Base-by-base conservation (phyloP, 1,140 invertebrate genomes). In the Musca vetustissima region DNA sequence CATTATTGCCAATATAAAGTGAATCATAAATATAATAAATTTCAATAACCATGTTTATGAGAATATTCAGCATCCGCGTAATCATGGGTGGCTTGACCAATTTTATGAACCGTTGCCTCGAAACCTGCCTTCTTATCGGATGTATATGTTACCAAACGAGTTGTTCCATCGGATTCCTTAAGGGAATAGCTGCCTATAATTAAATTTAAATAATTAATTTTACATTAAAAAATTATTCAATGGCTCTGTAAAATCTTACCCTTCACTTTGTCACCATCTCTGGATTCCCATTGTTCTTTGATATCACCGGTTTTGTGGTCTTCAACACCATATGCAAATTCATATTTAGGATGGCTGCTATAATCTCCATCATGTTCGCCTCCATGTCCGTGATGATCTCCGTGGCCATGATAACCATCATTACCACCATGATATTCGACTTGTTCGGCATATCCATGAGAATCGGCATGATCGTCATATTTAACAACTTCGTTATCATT, bases 61-160 rank as follows among this genome's bases (percentile, higher is more conserved):
- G 3, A 32, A 32, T 32, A 9, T 3, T 43, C 36, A 43, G 36
- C 36, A 28, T 28, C 11, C 11, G 11, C 11, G 11, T 43, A n/a
- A 32, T 13, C 36, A 6, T 43, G 1, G 15, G 7, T 21, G 52
- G 24, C 52, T 21, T 67, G 64, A 28, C 70, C 76, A 1, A 76
- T 73, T 73, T 79, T 78, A 70, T 76, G 76, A 0, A 79, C 78
- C 4, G 76, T 72, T 22, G 79, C 79, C 69, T 78, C 78, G 71
- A 79, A 79, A 0, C 88, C 88, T 70, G 84, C 87, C 71, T 87
- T 84, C 67, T 89, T 86, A 73, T 89, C 89, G 4, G 88, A 88
- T 0, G 87, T 88, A 74, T 90, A 90, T 71, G 86, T 84, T 52
- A 89, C 88, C 14, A 66, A 84, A 14, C 85, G 76, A 32, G 83